Evolutionary conservation across 2,797 vertebrate species (phyloP).

Genomic region (Rhincodon typus): DNA sequence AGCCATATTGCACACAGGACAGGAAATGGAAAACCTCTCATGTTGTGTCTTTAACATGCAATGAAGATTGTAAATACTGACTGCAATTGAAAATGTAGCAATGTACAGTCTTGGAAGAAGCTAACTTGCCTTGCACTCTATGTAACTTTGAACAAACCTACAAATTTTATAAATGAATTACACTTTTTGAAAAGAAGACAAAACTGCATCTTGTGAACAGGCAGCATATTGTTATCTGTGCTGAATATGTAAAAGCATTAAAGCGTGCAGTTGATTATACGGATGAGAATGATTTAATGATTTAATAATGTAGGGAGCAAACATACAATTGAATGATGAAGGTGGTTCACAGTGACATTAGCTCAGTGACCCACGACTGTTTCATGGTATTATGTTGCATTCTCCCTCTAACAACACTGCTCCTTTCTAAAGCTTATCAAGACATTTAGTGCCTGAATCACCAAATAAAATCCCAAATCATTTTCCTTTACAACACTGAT

Average conservation of each 20-base stretch:
- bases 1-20: too few species aligned
- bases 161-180: background rate
- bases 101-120: background rate
- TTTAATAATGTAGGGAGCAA: background rate
- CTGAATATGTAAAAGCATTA: constrained; percentile 15
- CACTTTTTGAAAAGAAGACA: background rate
- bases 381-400: background rate
- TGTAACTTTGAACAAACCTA: background rate
- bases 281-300: background rate
- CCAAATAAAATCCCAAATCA: background rate
- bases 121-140: background rate
- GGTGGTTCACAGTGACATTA: background rate
- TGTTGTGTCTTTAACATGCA: background rate
- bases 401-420: background rate
- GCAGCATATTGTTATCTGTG: background rate
- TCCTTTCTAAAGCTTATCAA: background rate
- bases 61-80: background rate
- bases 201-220: background rate
- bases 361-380: background rate
- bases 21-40: background rate
- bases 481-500: background rate
- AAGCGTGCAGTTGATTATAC: background rate
- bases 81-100: background rate
- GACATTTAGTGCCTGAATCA: background rate
- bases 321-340: constrained; percentile 16